Base-by-base conservation (phyloP, 2,888 invertebrate genomes). In the Synergus gifuensis region DNA sequence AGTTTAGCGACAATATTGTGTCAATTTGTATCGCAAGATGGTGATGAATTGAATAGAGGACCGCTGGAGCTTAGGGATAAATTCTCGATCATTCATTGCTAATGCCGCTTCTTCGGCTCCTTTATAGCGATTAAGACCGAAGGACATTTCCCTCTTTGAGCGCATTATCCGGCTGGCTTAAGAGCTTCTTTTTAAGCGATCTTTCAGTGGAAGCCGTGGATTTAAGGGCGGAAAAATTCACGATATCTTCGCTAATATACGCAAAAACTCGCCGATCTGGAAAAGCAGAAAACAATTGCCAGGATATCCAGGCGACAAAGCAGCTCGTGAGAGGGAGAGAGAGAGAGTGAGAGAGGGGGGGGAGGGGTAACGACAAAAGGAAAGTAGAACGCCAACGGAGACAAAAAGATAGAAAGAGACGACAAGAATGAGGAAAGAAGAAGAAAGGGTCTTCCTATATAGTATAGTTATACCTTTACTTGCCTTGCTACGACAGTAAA, bases 181-280 rank as follows among this genome's bases (percentile, higher is more conserved):
- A 49, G 63, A 79, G 76, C 73, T 79, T 76, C 79, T 77, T 73
- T 73, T 82, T 63, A 28, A 66, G 69, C 78, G 63, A 78, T 79
- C 76, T 78, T 77, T 77, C 76, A 77, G 49, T 77, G 18, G 46
- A 46, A 62, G 77, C 62, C 46, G 18, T 64, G 36, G 49, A 44
- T 62, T 67, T 78, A 78, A 69, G 60, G 67, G 49, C 14, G 36
- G 67, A 80, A 79, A 54, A 76, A 66, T 78, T 76, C 78, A 81
- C 81, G 85, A 81, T 22, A 84, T 86, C 82, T 63, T 79, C 69
- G 84, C 85, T 87, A 87, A 88, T 87, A 85, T 82, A 81, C 77
- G 80, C 78, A 83, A 83, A 84, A 85, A 80, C 81, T 76, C 40
- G 63, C 66, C 83, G 84, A 80, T 82, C 77, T 76, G 79, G 80